Conservation (phyloP, 2,888 invertebrate species). For the Drosophila lacicola region DNA sequence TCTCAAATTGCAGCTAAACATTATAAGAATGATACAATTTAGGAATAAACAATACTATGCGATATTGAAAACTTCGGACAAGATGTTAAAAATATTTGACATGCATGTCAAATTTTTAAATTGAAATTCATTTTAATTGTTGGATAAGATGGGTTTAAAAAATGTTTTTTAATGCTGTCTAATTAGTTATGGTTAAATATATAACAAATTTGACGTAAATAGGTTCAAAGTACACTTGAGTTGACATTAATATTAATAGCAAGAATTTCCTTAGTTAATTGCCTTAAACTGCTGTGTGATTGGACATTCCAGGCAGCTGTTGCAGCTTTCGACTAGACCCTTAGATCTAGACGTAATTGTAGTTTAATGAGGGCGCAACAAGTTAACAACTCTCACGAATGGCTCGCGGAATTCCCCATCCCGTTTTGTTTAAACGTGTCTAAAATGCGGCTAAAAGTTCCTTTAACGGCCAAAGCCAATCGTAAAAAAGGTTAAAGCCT, state of each 20-base stretch:
- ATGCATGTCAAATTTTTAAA: background rate
- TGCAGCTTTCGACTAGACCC: background rate
- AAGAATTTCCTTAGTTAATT: conserved; percentile 1
- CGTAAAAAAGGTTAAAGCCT: conserved; percentile 55
- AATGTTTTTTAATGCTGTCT: no score
- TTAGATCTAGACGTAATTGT: conserved; percentile 23
- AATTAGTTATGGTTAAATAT: no score
- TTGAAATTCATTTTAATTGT: no score
- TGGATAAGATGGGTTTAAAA: no score
- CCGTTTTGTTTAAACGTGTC: conserved; percentile 3
- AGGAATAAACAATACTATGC: no score
- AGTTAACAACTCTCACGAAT: conserved; percentile 42
- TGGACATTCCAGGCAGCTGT: background rate
- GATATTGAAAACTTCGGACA: no score
- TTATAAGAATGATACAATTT: no score
- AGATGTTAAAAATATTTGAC: background rate
- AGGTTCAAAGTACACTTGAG: no score
- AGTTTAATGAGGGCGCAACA: conserved; percentile 50
- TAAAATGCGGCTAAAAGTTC: conserved; percentile 25
- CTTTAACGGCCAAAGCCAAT: conserved; percentile 57
- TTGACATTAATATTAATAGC: background rate
- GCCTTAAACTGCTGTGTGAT: conserved; percentile 8
- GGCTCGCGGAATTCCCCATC: conserved; percentile 15
- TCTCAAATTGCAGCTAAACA: no score
- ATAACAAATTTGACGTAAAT: no score